A percentile compares a stretch with the other conserved stretches of the same genome.
These are phyloP conservation scores for Escarpia spicata DNA, from an alignment of 2,888 invertebrate genomes.

Conservation along the genomic window DNA sequence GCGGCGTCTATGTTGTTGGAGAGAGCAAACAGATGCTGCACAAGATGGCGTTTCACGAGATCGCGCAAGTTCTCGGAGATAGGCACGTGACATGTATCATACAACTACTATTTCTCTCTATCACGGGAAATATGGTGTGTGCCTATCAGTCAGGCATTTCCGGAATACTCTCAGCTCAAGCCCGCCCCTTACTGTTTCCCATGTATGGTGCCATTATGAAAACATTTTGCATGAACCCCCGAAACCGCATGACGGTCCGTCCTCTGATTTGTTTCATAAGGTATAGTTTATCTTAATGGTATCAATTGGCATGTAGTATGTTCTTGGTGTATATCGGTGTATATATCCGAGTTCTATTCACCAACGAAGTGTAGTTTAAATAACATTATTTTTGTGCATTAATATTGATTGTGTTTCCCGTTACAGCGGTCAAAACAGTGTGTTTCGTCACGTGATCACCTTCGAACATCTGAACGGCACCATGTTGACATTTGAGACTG, in stretches of 20 bases:
- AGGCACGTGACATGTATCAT: neutral
- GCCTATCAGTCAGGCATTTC: neutral
- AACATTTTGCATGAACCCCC: too few species aligned
- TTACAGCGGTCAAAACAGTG: neutral
- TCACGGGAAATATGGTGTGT: neutral
- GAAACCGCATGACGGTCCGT: too few species aligned
- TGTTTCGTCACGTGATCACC: neutral
- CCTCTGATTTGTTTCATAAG: too few species aligned
- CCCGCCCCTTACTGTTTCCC: too few species aligned
- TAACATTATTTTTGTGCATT: neutral
- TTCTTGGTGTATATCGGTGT: too few species aligned
- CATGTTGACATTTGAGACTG: neutral
- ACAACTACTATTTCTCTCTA: neutral
- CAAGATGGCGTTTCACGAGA: conserved; percentile 13
- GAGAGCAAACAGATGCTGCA: neutral
- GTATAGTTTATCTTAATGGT: too few species aligned
- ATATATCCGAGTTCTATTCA: neutral
- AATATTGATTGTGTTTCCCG: neutral
- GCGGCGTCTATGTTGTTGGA: conserved; percentile 25
- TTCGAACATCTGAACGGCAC: neutral
- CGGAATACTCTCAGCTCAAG: too few species aligned
- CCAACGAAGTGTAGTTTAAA: neutral
- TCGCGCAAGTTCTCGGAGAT: neutral
- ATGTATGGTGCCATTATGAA: too few species aligned
- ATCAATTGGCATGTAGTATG: too few species aligned